These are phyloP conservation scores for Clarias macrocephalus DNA, from an alignment of 2,113 vertebrate genomes.

Conservation along the genomic window DNA sequence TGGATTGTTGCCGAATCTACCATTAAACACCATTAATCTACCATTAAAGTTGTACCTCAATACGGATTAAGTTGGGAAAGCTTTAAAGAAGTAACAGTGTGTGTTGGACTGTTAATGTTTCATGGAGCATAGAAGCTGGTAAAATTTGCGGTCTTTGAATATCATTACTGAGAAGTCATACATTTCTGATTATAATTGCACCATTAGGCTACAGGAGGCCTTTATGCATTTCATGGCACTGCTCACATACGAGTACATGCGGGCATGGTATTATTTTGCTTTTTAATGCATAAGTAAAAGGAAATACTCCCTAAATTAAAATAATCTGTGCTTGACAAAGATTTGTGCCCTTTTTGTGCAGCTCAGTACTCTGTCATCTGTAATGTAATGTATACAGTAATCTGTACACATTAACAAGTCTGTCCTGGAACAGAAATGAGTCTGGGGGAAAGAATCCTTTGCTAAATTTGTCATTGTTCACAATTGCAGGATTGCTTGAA, in stretches of 20 bases:
- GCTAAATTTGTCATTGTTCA: background rate
- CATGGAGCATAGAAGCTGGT: background rate
- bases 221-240: background rate
- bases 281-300: background rate
- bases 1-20: background rate
- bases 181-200: background rate
- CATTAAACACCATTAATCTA: no score
- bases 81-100: no score
- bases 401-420: background rate
- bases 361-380: no score
- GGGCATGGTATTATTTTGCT: background rate
- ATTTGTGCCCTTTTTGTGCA: background rate
- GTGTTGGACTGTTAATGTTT: background rate
- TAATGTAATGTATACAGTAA: no score
- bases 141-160: background rate
- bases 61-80: no score
- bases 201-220: background rate
- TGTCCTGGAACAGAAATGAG: background rate
- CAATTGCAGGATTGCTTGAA: background rate
- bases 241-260: background rate
- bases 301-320: background rate
- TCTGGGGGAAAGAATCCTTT: background rate
- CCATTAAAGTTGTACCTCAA: no score
- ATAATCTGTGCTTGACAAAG: background rate
- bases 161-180: background rate